Conservation (phyloP, 2,888 invertebrate genomes). For the Drosophila siamana region DNA sequence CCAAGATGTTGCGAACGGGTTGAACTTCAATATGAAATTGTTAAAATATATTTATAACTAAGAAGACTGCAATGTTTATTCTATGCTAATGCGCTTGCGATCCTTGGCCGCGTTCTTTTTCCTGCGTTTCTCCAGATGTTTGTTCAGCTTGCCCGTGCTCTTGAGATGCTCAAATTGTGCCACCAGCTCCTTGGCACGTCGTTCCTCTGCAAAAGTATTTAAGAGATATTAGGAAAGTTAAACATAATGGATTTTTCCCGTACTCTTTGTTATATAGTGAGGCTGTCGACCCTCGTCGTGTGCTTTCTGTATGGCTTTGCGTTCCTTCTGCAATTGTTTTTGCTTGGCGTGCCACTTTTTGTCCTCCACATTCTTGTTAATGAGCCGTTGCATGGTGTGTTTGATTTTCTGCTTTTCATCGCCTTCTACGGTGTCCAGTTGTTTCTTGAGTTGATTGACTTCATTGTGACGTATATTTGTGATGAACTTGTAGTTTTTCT, state of each 20-base stretch:
- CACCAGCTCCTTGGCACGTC: conserved; percentile 90
- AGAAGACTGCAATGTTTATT: conserved; percentile 58
- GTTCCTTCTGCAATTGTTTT: conserved; percentile 87
- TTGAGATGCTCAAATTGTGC: conserved; percentile 93
- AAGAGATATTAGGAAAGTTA: background rate
- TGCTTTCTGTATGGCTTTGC: conserved; percentile 87
- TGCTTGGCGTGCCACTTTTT: conserved; percentile 87
- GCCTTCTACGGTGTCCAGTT: conserved; percentile 88
- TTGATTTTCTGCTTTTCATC: conserved; percentile 89
- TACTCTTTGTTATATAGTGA: conserved; percentile 90
- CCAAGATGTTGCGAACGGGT: conserved; percentile 94
- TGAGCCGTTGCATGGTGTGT: conserved; percentile 90
- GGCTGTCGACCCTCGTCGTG: conserved; percentile 90
- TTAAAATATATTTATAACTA: conserved; percentile 62
- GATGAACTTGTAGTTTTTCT: conserved; percentile 92
- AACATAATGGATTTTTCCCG: conserved; percentile 44
- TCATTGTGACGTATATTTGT: conserved; percentile 90
- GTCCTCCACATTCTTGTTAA: conserved; percentile 91
- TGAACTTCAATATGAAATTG: conserved; percentile 74
- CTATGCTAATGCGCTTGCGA: conserved; percentile 83
- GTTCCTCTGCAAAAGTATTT: conserved; percentile 89
- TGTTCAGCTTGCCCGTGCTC: conserved; percentile 90
- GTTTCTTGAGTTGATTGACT: conserved; percentile 87
- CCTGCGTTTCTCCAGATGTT: conserved; percentile 92
- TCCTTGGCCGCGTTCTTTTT: conserved; percentile 88